Conservation (phyloP, 2,797 vertebrate genomes). For the Notolabrus celidotus region DNA sequence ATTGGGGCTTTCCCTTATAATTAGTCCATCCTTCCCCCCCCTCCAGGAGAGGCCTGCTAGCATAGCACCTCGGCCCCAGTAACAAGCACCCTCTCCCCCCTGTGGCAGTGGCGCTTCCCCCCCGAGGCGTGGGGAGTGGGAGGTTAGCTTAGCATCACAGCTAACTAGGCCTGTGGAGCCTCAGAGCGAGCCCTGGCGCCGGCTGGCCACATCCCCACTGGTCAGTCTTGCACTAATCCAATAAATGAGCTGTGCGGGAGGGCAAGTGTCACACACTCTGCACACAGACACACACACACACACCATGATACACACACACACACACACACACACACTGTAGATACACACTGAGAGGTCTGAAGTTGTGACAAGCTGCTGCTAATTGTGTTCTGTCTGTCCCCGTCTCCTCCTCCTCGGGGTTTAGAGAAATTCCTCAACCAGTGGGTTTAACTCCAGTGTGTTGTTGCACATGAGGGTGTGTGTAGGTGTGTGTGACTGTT, state of each 20-base stretch:
- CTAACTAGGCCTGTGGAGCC: slow-evolving; percentile 73
- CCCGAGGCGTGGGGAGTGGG: slow-evolving; percentile 50
- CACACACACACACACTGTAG: slow-evolving; percentile 37
- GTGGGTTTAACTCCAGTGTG: slow-evolving; percentile 45
- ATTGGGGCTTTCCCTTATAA: slow-evolving; percentile 80
- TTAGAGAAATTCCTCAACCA: slow-evolving; percentile 70
- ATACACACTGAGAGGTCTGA: slow-evolving; percentile 58
- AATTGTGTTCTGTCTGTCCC: slow-evolving; percentile 75
- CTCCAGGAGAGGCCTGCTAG: slow-evolving; percentile 61
- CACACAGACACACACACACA: slow-evolving; percentile 41
- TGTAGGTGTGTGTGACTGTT: neutral
- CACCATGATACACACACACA: slow-evolving; percentile 10
- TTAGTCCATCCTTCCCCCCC: slow-evolving; percentile 60
- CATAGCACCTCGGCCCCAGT: slow-evolving; percentile 67
- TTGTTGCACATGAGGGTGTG: slow-evolving; percentile 9
- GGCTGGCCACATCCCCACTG: slow-evolving; percentile 77
- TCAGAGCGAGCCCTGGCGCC: slow-evolving; percentile 73
- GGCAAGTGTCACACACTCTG: slow-evolving; percentile 76
- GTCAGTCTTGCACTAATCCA: slow-evolving; percentile 82
- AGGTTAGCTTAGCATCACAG: slow-evolving; percentile 72
- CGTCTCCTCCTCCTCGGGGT: slow-evolving; percentile 53
- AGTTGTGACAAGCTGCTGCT: slow-evolving; percentile 75
- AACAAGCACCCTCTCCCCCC: slow-evolving; percentile 72
- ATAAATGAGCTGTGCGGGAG: slow-evolving; percentile 80
- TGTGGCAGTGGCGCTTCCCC: slow-evolving; percentile 36